Conservation (phyloP, 2,797 vertebrate genomes). For the Pteropus rufus region DNA sequence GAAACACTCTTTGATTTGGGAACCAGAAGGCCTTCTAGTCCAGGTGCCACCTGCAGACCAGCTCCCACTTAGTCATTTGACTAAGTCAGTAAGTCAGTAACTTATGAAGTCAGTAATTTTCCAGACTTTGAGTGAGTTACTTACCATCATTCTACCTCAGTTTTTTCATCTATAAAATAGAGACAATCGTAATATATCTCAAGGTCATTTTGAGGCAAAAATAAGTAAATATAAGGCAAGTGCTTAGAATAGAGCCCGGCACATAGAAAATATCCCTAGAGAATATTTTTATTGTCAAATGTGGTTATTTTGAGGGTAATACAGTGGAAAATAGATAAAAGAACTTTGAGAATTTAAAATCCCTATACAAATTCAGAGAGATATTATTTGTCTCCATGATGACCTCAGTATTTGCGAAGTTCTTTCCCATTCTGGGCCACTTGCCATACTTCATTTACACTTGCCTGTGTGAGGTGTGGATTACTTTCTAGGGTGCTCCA, state of each 20-base stretch:
- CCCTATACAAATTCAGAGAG: not conserved
- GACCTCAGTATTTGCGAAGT: not conserved
- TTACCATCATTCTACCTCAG: not conserved
- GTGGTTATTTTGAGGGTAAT: not conserved
- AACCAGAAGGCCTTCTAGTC: not conserved
- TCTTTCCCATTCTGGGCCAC: not conserved
- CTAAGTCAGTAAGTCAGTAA: not conserved
- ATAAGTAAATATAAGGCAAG: not conserved
- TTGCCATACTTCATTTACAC: not conserved
- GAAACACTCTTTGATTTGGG: not conserved
- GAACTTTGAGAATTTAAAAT: not conserved
- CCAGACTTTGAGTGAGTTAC: not conserved
- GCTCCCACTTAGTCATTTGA: not conserved
- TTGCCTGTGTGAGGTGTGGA: not conserved
- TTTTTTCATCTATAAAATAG: not conserved
- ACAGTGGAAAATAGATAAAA: not conserved
- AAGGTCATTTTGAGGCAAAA: not conserved
- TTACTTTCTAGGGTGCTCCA: not conserved
- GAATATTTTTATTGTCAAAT: not conserved
- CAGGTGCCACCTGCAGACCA: not conserved
- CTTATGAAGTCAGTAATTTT: not conserved
- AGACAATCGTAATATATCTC: not conserved
- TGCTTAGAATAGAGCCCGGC: not conserved
- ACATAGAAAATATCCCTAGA: not conserved
- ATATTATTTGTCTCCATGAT: not conserved